Conservation (phyloP, 2,797 vertebrate genomes). For the Cirrhinus molitorella region DNA sequence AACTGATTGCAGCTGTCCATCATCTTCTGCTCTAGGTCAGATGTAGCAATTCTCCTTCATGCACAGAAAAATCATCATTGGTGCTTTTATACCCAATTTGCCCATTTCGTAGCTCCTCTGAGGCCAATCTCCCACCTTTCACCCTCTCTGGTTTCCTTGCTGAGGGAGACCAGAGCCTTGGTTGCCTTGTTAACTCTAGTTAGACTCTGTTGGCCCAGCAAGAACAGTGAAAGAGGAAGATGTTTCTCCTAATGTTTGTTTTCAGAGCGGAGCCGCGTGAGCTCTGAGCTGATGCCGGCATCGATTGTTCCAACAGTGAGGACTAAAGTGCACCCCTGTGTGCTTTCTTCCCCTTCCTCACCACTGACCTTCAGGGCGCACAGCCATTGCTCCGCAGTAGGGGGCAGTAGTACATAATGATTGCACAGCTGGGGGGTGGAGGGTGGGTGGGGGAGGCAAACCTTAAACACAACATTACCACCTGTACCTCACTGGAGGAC, state of each 20-base stretch:
- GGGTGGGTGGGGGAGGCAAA: slow-evolving; percentile 55
- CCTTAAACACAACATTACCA: slow-evolving; percentile 75
- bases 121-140: slow-evolving; percentile 26
- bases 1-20: slow-evolving; percentile 1
- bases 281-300: slow-evolving; percentile 65
- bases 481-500: slow-evolving; percentile 63
- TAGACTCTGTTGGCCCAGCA: slow-evolving; percentile 49
- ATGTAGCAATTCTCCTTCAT: not conserved
- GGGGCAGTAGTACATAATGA: slow-evolving; percentile 82
- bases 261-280: slow-evolving; percentile 66
- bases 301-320: slow-evolving; percentile 72
- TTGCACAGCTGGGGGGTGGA: slow-evolving; percentile 67
- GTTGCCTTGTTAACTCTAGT: slow-evolving; percentile 68
- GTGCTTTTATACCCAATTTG: slow-evolving; percentile 36
- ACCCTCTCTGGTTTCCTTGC: slow-evolving; percentile 26
- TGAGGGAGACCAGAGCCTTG: slow-evolving; percentile 38
- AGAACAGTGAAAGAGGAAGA: slow-evolving; percentile 62
- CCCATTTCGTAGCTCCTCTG: slow-evolving; percentile 29
- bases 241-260: slow-evolving; percentile 72
- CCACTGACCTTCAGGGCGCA: slow-evolving; percentile 73
- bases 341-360: slow-evolving; percentile 58
- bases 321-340: slow-evolving; percentile 73
- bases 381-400: slow-evolving; percentile 74
- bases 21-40: slow-evolving; percentile 13
- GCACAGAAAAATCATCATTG: not conserved